phyloP scores from a whole-genome alignment of 2,888 invertebrate species.

The Empis livida region DNA sequence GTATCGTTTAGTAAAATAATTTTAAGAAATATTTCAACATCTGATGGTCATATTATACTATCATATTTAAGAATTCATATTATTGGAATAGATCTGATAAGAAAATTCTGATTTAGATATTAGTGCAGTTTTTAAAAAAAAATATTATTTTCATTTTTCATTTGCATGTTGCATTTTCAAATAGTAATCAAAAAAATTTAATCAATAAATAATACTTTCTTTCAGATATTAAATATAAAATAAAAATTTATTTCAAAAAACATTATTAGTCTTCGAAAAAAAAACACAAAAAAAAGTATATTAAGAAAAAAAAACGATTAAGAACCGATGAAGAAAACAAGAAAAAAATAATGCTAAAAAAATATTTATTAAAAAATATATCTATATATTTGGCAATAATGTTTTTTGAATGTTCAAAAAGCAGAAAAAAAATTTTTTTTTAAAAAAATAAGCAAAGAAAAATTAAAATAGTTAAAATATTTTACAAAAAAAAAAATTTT shows the following conservation, averaged over 20 bases:
- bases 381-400: conserved; percentile 29
- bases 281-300: conserved; percentile 17
- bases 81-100: no score
- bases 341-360: conserved; percentile 13
- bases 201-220: conserved; percentile 26
- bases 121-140: not conserved
- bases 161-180: not conserved
- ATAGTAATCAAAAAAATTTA: not conserved
- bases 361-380: conserved; percentile 12
- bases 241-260: conserved; percentile 35
- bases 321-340: conserved; percentile 15
- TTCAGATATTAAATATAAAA: conserved; percentile 36
- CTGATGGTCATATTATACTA: no score
- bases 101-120: no score
- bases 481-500: no score
- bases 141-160: not conserved
- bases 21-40: no score
- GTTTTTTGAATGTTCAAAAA: conserved; percentile 29
- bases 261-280: conserved; percentile 34
- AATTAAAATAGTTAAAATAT: no score
- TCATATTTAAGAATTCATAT: no score
- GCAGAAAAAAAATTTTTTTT: conserved; percentile 1
- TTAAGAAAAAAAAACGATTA: conserved; percentile 16
- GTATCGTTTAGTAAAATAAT: no score
- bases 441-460: conserved; percentile 5